Percentiles rank a stretch among this genome's conserved stretches.
These are phyloP conservation scores for Indicator indicator DNA, from an alignment of 2,113 vertebrate species.

Conservation along the genomic window DNA sequence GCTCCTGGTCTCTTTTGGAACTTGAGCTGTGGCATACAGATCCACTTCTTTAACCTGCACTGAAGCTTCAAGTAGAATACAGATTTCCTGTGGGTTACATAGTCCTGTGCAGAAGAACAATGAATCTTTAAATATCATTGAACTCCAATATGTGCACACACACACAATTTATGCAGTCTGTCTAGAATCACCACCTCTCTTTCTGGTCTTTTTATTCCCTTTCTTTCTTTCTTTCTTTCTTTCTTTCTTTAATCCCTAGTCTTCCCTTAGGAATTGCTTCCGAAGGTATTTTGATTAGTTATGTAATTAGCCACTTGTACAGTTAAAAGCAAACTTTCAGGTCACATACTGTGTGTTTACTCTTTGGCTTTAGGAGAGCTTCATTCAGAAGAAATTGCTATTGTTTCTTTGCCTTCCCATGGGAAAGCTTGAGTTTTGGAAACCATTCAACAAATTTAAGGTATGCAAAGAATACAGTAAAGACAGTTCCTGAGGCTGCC, in stretches of 20 bases:
- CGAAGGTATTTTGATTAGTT: slow-evolving; percentile 72
- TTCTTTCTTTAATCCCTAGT: no score
- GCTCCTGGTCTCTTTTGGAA: background rate
- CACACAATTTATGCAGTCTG: background rate
- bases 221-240: rapidly evolving
- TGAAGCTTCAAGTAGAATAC: background rate
- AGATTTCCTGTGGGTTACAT: background rate
- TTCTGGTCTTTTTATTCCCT: background rate
- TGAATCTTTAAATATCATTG: background rate
- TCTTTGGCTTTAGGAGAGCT: slow-evolving; percentile 76
- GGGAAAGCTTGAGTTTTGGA: slow-evolving; percentile 80
- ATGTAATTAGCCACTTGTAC: slow-evolving; percentile 62
- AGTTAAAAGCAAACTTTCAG: slow-evolving; percentile 59
- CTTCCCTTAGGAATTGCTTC: slow-evolving; percentile 46
- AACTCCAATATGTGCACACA: background rate
- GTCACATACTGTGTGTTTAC: slow-evolving; percentile 74
- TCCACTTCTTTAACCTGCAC: background rate
- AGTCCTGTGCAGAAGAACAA: background rate
- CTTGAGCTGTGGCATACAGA: background rate
- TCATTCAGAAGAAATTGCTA: slow-evolving; percentile 80
- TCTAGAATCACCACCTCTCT: background rate
- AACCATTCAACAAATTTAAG: slow-evolving; percentile 73
- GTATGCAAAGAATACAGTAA: slow-evolving; percentile 73
- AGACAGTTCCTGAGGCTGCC: slow-evolving; percentile 46
- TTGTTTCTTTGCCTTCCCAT: slow-evolving; percentile 85